These are phyloP conservation scores for Philotrypesis tridentata DNA, from an alignment of 1,140 invertebrate species.

Conservation along the genomic window DNA sequence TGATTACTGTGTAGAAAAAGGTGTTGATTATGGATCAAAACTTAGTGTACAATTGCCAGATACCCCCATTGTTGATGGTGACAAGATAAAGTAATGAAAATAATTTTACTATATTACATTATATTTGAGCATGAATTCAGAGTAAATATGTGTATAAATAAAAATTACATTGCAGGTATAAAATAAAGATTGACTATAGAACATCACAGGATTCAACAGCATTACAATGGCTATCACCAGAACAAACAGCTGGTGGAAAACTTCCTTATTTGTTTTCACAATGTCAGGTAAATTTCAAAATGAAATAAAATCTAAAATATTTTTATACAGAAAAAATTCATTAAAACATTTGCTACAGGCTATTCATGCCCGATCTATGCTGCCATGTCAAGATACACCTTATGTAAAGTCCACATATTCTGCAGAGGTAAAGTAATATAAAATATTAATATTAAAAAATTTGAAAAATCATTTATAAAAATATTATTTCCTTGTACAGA, in stretches of 20 bases:
- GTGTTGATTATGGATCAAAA: slow-evolving; percentile 84
- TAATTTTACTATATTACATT: background rate
- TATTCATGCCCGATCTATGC: slow-evolving; percentile 89
- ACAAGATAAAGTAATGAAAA: slow-evolving; percentile 49
- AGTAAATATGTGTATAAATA: slow-evolving; percentile 13
- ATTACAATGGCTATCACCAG: slow-evolving; percentile 90
- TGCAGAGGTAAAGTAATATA: slow-evolving; percentile 80
- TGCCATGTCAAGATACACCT: slow-evolving; percentile 96
- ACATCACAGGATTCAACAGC: slow-evolving; percentile 85
- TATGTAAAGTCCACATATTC: slow-evolving; percentile 91
- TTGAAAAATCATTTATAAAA: background rate
- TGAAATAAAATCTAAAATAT: too few relatives aligned
- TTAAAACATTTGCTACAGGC: slow-evolving; percentile 76
- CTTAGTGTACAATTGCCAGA: slow-evolving; percentile 82
- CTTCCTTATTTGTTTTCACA: slow-evolving; percentile 95
- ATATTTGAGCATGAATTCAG: slow-evolving; percentile 6
- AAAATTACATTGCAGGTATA: slow-evolving; percentile 72
- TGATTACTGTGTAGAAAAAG: slow-evolving; percentile 78
- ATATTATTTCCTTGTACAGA: slow-evolving; percentile 66
- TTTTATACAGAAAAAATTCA: too few relatives aligned
- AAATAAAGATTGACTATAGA: slow-evolving; percentile 82
- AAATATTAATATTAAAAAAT: slow-evolving; percentile 4
- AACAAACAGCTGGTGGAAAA: slow-evolving; percentile 90
- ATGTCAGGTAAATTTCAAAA: slow-evolving; percentile 80
- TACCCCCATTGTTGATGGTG: slow-evolving; percentile 53